These are phyloP conservation scores for Taurulus bubalis DNA, from an alignment of 2,113 vertebrate genomes.

Conservation along the genomic window DNA sequence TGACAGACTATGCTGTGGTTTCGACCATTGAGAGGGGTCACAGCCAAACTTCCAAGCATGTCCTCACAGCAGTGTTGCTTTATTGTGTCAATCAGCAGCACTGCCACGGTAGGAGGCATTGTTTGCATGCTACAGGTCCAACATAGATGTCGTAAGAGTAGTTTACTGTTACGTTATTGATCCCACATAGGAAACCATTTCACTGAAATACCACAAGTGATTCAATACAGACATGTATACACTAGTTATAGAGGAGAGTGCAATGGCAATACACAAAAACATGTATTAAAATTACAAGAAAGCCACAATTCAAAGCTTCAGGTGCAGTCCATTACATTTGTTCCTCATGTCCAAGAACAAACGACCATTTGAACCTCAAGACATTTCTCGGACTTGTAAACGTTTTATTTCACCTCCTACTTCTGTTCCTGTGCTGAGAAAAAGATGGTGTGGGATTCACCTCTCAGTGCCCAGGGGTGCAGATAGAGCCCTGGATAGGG, in stretches of 20 bases:
- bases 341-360: conserved; percentile 4
- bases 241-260: neutral
- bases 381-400: conserved; percentile 57
- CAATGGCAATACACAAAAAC: conserved; percentile 1
- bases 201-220: conserved; percentile 24
- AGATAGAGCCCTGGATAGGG: conserved; percentile 82
- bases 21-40: conserved; percentile 60
- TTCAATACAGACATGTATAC: neutral
- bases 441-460: conserved; percentile 74
- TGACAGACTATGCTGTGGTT: conserved; percentile 61
- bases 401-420: conserved; percentile 60
- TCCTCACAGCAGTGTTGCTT: conserved; percentile 52
- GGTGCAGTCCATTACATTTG: conserved; percentile 9
- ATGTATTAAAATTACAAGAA: conserved; percentile 23
- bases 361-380: conserved; percentile 47
- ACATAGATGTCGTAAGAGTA: conserved; percentile 15
- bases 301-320: conserved; percentile 14
- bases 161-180: conserved; percentile 22
- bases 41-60: conserved; percentile 56
- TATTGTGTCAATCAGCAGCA: conserved; percentile 75
- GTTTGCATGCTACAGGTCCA: conserved; percentile 29
- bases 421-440: conserved; percentile 73
- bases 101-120: conserved; percentile 40
- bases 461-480: conserved; percentile 80
- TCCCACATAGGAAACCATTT: conserved; percentile 29